Percentiles rank a stretch among this genome's conserved stretches.
These are phyloP conservation scores for Camponotus fellah DNA, from an alignment of 2,888 invertebrate genomes.

Conservation along the genomic window DNA sequence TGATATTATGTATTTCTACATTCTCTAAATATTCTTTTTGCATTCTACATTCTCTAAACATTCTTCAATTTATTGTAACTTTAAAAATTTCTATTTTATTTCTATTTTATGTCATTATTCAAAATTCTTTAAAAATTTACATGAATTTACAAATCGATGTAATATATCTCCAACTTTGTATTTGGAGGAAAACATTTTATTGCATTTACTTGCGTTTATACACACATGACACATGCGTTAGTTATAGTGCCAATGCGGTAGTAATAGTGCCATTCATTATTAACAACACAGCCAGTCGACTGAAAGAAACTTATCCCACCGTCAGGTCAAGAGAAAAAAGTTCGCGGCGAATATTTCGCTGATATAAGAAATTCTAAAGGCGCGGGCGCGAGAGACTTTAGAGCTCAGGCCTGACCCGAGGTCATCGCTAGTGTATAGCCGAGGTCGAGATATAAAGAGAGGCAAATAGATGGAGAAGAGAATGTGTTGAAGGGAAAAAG, in stretches of 20 bases:
- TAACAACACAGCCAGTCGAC: constrained; percentile 28
- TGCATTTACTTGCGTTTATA: constrained; percentile 15
- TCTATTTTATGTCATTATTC: not conserved
- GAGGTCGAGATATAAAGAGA: constrained; percentile 39
- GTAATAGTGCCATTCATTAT: constrained; percentile 48
- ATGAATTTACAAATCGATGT: not conserved
- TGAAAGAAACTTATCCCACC: constrained; percentile 52
- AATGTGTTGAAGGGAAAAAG: constrained; percentile 17
- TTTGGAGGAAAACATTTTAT: constrained; percentile 23
- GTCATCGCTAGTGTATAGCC: constrained; percentile 51
- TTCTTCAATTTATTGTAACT: no score
- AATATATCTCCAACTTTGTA: not conserved
- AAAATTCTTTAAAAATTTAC: not conserved
- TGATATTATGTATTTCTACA: not conserved
- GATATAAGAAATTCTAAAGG: constrained; percentile 62
- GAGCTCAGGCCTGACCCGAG: constrained; percentile 63
- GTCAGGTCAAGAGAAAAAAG: constrained; percentile 36
- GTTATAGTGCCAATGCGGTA: no score
- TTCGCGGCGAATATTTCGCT: constrained; percentile 46
- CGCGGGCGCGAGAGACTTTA: constrained; percentile 56
- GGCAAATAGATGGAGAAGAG: constrained; percentile 28
- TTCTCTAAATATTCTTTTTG: no score
- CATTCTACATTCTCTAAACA: not conserved
- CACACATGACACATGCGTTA: not conserved
- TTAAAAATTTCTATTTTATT: not conserved